Percentiles rank a stretch among this genome's conserved stretches.
These are phyloP conservation scores for Xenopus tropicalis DNA, from an alignment of 2,113 vertebrate genomes.

Conservation along the genomic window DNA sequence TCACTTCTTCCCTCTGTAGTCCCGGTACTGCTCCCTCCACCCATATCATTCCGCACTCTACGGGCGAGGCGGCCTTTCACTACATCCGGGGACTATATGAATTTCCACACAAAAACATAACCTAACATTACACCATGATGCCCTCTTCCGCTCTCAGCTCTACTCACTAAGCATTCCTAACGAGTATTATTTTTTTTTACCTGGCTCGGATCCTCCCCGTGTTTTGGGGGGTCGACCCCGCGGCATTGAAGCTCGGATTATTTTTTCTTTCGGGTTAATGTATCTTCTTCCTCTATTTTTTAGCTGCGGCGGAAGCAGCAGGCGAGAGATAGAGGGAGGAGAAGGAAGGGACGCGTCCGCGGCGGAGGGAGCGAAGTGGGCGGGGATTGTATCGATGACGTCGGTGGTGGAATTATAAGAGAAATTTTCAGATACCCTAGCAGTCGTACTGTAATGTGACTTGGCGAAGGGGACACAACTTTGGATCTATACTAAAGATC, in stretches of 20 bases:
- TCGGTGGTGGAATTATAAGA: background rate
- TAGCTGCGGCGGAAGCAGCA: slow-evolving; percentile 22
- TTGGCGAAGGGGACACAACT: background rate
- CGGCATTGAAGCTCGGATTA: slow-evolving; percentile 84
- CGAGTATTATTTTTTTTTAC: slow-evolving; percentile 64
- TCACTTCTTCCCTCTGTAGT: slow-evolving; percentile 15
- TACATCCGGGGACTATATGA: slow-evolving; percentile 96
- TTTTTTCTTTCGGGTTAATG: slow-evolving; percentile 51
- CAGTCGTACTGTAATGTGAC: background rate
- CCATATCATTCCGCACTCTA: slow-evolving; percentile 84
- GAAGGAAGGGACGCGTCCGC: slow-evolving; percentile 48
- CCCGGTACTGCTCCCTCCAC: slow-evolving; percentile 24
- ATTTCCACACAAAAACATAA: slow-evolving; percentile 44
- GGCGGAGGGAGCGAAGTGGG: slow-evolving; percentile 40
- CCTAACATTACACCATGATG: slow-evolving; percentile 48
- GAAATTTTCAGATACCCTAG: too few species aligned
- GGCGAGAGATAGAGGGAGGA: slow-evolving; percentile 15
- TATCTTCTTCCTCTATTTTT: slow-evolving; percentile 38
- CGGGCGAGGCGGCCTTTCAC: slow-evolving; percentile 61
- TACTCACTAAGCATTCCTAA: too few species aligned
- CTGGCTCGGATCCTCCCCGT: slow-evolving; percentile 68
- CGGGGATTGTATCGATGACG: background rate
- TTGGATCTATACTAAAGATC: too few species aligned
- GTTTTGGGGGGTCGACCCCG: slow-evolving; percentile 84
- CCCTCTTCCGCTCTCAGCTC: too few species aligned